These are phyloP conservation scores for Polyodon spathula DNA, from an alignment of 2,113 vertebrate species.

Conservation along the genomic window DNA sequence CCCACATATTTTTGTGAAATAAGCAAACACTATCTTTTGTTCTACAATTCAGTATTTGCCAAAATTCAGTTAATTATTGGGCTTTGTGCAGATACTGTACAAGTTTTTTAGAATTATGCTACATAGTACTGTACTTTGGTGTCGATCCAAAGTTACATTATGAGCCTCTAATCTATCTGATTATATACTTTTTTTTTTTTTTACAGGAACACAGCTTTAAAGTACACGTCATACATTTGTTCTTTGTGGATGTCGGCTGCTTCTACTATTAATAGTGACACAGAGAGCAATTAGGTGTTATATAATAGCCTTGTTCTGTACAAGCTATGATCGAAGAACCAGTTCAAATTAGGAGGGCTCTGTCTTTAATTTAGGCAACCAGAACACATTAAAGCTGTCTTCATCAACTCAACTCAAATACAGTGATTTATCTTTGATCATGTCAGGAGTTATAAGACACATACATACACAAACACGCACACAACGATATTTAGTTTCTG, in stretches of 20 bases:
- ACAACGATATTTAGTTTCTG: too few species aligned
- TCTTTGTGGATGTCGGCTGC: slow-evolving; percentile 11
- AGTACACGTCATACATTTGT: slow-evolving; percentile 5
- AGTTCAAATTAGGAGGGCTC: slow-evolving; percentile 8
- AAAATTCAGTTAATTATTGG: too few species aligned
- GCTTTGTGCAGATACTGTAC: too few species aligned
- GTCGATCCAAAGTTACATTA: too few species aligned
- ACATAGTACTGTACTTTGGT: too few species aligned
- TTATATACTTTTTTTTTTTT: slow-evolving; percentile 5
- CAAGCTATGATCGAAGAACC: slow-evolving; percentile 7
- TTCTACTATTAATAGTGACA: slow-evolving; percentile 34
- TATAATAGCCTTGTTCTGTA: slow-evolving; percentile 35
- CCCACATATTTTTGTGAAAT: too few species aligned
- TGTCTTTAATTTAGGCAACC: slow-evolving; percentile 23
- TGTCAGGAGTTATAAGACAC: slow-evolving; percentile 1
- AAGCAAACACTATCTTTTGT: too few species aligned
- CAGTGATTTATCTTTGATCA: slow-evolving; percentile 9
- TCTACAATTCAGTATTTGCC: too few species aligned
- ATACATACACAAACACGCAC: slow-evolving; percentile 4
- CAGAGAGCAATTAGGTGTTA: slow-evolving; percentile 42
- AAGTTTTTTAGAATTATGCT: too few species aligned
- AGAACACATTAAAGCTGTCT: slow-evolving; percentile 1
- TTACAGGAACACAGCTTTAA: neutral
- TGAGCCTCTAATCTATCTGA: slow-evolving; percentile 1
- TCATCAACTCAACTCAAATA: slow-evolving; percentile 3